Evolutionary conservation across 2,113 vertebrate species (phyloP).

Genomic region (Xyliphius kryptos): DNA sequence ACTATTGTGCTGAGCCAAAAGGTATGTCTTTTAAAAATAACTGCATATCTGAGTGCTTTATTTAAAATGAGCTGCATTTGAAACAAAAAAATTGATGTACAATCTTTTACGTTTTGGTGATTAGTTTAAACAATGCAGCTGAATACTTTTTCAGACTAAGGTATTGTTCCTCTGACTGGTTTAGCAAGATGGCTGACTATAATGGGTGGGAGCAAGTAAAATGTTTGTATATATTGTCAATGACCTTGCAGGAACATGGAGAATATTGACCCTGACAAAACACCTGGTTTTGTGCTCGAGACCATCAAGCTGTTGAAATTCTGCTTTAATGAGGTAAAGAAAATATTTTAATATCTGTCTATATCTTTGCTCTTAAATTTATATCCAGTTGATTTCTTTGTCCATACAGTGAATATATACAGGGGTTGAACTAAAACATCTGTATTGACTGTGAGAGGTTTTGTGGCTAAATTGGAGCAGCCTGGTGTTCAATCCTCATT

Average conservation of each 20-base stretch:
- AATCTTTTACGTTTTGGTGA: background rate
- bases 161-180: conserved; percentile 18
- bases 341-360: background rate
- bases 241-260: conserved; percentile 74
- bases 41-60: background rate
- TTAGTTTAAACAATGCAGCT: background rate
- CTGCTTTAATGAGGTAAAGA: conserved; percentile 68
- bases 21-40: no score
- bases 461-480: no score
- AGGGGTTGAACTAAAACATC: no score
- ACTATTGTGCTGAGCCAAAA: no score
- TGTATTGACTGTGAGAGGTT: no score
- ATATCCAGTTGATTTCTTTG: background rate
- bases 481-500: no score
- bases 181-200: background rate
- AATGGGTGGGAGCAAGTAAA: conserved; percentile 1
- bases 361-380: background rate
- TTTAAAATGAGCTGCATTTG: background rate
- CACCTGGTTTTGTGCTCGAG: conserved; percentile 70
- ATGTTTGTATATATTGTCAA: conserved; percentile 4
- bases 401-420: no score
- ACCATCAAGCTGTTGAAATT: conserved; percentile 73
- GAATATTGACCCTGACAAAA: conserved; percentile 75
- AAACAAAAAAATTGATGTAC: background rate
- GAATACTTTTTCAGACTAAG: background rate